Base-by-base conservation (phyloP, 64 coral and sea anemone species). In the Pocillopora verrucosa region DNA sequence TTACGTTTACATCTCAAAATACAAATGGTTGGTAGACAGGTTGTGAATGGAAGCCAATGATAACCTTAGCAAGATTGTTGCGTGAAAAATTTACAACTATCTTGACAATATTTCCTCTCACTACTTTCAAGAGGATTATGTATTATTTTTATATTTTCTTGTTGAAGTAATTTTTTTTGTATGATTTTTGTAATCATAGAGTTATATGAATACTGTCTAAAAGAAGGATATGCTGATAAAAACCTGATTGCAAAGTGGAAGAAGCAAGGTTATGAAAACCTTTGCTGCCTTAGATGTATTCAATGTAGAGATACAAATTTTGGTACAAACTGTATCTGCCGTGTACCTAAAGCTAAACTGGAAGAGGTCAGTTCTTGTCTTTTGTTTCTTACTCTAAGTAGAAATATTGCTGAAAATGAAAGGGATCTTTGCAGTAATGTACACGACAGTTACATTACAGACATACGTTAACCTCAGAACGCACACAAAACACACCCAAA, bases 221-320 rank as follows among this genome's bases (percentile, higher is more conserved):
- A 99, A 77, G 97, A 99, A 89, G 94, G 94, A 4, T 91, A 95
- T 89, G 97, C 97, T 61, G 97, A 99, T 78, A 99, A 99, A 65
- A 99, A 99, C 61, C 87, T 99, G 64, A 99, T 99, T 76, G 97
- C 97, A 45, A 99, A 99, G 59, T 99, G 97, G 97, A 99, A 99
- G 73, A 99, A 99, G 75, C 94, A 95, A 76, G 97, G 97, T 26
- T 99, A 99, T 89, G 97, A 99, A 89, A 99, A 99, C 87, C 79
- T 99, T 10, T 99, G 97, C 73, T 99, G 97, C 62, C 90, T 99
- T 60, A 86, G 97, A 41, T 99, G 97, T 86, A 99, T 99, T 74
- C 97, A 99, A 78, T 95, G 93, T 59, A 68, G 94, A 37, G 97
- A 99, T 59, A 99, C 97, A 9, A 99, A 99, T 64, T 99, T 99